Evolutionary conservation across 2,113 vertebrate genomes (phyloP).

Genomic region (Gorilla gorilla): DNA sequence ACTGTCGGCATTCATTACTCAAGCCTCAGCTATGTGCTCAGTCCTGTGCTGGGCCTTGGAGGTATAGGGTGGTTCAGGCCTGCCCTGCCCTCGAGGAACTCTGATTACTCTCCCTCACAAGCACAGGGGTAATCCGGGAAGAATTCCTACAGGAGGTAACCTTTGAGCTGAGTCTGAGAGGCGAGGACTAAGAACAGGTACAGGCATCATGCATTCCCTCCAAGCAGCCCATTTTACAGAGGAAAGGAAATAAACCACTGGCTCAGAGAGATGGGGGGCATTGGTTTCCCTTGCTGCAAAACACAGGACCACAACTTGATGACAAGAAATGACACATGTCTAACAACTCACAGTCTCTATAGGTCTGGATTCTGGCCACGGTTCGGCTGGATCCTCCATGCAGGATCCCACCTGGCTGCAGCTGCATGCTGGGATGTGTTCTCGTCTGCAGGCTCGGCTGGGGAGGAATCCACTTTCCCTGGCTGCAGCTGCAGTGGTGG

Average conservation of each 20-base stretch:
- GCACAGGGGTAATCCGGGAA: not conserved
- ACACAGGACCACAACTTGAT: not conserved
- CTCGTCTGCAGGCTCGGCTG: too few relatives aligned
- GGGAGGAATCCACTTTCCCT: too few relatives aligned
- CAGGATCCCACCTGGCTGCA: too few relatives aligned
- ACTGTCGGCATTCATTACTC: too few relatives aligned
- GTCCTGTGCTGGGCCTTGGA: not conserved
- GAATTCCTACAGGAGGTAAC: not conserved
- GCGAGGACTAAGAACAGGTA: not conserved
- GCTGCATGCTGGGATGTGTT: accelerated
- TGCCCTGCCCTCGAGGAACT: not conserved
- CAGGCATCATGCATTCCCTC: accelerated
- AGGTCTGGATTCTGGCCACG: not conserved
- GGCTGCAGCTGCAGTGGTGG: too few relatives aligned
- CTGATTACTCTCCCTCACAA: not conserved
- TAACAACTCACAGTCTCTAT: accelerated
- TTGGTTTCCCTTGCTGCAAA: not conserved
- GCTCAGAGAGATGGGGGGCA: not conserved
- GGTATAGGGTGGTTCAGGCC: not conserved
- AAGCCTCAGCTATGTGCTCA: not conserved
- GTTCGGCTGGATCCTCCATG: not conserved
- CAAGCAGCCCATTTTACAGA: not conserved
- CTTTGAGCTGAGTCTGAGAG: accelerated
- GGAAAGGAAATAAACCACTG: too few relatives aligned
- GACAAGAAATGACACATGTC: accelerated